Evolutionary conservation across 2,113 vertebrate species (phyloP).

Genomic region (Rhinoptilus africanus): DNA sequence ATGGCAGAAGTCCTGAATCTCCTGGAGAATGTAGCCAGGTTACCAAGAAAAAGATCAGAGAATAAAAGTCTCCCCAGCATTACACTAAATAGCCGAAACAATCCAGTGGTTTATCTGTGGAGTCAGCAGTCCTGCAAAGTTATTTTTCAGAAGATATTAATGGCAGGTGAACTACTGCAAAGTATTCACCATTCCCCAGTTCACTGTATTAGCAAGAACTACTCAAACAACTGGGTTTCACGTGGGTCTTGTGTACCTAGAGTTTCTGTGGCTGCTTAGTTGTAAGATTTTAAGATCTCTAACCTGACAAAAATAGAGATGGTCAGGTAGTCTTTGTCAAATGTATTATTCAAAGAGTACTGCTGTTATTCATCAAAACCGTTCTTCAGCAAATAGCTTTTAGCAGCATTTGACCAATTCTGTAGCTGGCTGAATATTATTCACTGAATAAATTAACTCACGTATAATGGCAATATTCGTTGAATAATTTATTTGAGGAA

Average conservation of each 20-base stretch:
- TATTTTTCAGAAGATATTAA: background rate
- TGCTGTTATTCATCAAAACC: slow-evolving; percentile 10
- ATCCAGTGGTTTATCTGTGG: background rate
- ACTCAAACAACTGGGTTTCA: background rate
- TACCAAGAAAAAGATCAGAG: background rate
- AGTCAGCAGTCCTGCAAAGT: background rate
- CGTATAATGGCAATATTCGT: background rate
- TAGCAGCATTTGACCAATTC: slow-evolving; percentile 12
- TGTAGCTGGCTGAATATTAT: background rate
- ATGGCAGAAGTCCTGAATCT: background rate
- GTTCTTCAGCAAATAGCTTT: background rate
- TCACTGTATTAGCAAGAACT: background rate
- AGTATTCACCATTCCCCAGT: background rate
- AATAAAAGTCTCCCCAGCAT: background rate
- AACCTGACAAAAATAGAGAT: slow-evolving; percentile 8
- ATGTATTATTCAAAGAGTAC: background rate
- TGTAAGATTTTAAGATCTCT: background rate
- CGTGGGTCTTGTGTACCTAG: background rate
- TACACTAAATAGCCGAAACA: background rate
- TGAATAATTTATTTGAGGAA: slow-evolving; percentile 45
- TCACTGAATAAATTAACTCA: slow-evolving; percentile 27
- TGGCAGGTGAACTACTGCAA: background rate
- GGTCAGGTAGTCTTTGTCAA: background rate
- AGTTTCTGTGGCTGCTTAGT: background rate
- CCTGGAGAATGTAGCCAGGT: background rate